These are phyloP conservation scores for Stratiomys singularior DNA, from an alignment of 2,888 invertebrate genomes.

Conservation along the genomic window DNA sequence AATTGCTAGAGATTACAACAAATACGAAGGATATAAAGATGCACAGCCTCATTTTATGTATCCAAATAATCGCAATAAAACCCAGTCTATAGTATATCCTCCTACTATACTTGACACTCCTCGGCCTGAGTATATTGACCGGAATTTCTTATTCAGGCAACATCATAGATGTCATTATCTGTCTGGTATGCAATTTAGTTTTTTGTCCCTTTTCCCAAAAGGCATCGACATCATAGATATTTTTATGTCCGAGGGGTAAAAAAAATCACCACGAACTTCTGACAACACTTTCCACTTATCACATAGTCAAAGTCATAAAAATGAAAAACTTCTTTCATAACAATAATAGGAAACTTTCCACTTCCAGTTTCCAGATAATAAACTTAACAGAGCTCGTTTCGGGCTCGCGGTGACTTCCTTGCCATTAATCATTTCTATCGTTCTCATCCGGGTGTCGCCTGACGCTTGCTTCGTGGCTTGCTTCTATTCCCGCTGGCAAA, in stretches of 20 bases:
- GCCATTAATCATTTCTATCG: conserved; percentile 34
- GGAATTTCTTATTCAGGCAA: too few relatives aligned
- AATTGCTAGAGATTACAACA: too few relatives aligned
- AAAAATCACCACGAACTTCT: conserved; percentile 9
- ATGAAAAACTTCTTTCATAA: conserved; percentile 38
- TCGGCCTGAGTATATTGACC: too few relatives aligned
- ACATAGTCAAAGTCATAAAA: conserved; percentile 34
- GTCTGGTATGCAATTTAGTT: too few relatives aligned
- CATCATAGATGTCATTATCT: too few relatives aligned
- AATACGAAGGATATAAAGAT: too few relatives aligned
- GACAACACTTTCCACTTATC: conserved; percentile 36
- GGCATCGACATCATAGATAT: too few relatives aligned
- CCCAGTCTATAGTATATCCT: too few relatives aligned
- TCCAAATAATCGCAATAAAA: too few relatives aligned
- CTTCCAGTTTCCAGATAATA: conserved; percentile 36
- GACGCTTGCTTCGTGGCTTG: background rate
- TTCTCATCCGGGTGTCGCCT: background rate
- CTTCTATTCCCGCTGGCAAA: conserved; percentile 9
- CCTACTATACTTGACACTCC: too few relatives aligned
- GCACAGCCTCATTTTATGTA: too few relatives aligned
- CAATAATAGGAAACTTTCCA: conserved; percentile 28
- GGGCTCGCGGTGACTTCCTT: conserved; percentile 23
- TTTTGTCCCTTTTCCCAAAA: too few relatives aligned
- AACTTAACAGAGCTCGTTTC: conserved; percentile 23
- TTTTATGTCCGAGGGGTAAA: background rate